Percentiles rank a stretch among this genome's conserved stretches.
phyloP scores from a whole-genome alignment of 2,113 vertebrate genomes.

The Muscicapa adusta region DNA sequence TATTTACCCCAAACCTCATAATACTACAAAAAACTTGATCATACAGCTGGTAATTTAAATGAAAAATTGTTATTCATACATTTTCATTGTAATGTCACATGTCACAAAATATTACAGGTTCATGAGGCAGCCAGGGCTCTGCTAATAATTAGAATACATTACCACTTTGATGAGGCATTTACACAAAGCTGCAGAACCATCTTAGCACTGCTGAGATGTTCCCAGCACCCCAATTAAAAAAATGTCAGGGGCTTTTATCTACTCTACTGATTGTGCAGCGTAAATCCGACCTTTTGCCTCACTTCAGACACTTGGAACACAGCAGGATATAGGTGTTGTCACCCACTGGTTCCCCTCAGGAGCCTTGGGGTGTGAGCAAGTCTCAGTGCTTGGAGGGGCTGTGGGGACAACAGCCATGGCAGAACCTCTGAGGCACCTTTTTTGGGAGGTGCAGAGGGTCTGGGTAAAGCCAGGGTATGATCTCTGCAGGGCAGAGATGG shows the following conservation, averaged over 20 bases:
- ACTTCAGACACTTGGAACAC: neutral
- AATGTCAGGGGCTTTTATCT: neutral
- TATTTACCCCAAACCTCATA: slow-evolving; percentile 32
- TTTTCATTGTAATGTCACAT: slow-evolving; percentile 35
- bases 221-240: slow-evolving; percentile 7
- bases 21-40: neutral
- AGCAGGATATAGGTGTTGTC: fast-evolving
- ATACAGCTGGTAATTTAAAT: slow-evolving; percentile 14
- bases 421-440: neutral
- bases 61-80: slow-evolving; percentile 36
- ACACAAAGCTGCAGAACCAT: neutral
- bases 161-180: slow-evolving; percentile 40
- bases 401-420: neutral
- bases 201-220: neutral
- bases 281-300: neutral
- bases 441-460: neutral
- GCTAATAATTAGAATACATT: slow-evolving; percentile 51
- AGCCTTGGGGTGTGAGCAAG: fast-evolving
- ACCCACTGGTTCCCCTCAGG: neutral
- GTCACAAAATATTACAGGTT: slow-evolving; percentile 5
- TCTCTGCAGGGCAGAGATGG: neutral
- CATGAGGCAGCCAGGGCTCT: neutral
- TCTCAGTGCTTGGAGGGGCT: fast-evolving
- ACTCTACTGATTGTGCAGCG: neutral
- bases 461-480: neutral